Evolutionary conservation across 2,113 vertebrate species (phyloP).

Genomic region (Naja naja): DNA sequence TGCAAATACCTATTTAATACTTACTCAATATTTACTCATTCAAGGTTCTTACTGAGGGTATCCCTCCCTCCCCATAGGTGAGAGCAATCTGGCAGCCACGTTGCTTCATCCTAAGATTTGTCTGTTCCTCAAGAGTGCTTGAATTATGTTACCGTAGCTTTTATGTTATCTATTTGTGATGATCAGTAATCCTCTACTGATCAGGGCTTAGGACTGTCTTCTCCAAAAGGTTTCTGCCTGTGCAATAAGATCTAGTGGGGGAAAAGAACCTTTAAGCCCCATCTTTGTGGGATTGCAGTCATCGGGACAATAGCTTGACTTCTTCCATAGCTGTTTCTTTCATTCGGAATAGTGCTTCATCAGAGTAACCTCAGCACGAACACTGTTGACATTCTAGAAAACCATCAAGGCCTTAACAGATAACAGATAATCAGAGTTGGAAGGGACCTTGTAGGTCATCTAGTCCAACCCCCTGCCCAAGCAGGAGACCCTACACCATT

Average conservation of each 20-base stretch:
- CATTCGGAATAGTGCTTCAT: not conserved
- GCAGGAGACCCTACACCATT: too few species aligned
- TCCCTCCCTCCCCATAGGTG: not conserved
- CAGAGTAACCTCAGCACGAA: not conserved
- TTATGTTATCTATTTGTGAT: not conserved
- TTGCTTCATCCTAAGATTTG: not conserved
- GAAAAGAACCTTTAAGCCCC: not conserved
- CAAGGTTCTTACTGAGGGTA: not conserved
- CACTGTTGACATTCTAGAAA: not conserved
- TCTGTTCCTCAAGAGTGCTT: not conserved
- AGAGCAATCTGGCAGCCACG: not conserved
- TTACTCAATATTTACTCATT: not conserved
- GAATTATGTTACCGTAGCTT: not conserved
- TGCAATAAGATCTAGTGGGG: not conserved
- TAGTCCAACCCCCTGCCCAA: too few species aligned
- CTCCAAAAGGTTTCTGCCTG: not conserved
- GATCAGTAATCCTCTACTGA: not conserved
- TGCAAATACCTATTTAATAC: not conserved
- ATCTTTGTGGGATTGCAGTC: not conserved
- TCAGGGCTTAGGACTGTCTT: not conserved
- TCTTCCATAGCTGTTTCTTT: not conserved
- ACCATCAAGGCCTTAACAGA: not conserved
- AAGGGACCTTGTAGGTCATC: too few species aligned
- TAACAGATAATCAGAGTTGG: too few species aligned
- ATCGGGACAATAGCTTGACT: not conserved